These are phyloP conservation scores for Dryococelus australis DNA, from an alignment of 2,888 invertebrate genomes.

Conservation along the genomic window DNA sequence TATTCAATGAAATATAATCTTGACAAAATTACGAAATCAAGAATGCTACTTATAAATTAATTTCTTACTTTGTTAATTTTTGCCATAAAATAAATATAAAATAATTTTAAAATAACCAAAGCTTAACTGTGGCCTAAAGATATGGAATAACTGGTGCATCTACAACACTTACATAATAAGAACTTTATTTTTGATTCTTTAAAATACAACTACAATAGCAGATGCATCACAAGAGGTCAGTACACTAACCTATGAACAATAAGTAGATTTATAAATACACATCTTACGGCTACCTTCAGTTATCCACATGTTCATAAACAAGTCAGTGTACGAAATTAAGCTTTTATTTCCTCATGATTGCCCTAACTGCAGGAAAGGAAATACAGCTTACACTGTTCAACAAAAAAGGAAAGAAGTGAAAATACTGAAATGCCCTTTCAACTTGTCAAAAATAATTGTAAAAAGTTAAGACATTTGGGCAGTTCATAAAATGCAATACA, in stretches of 20 bases:
- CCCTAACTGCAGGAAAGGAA: not conserved
- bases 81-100: too few species aligned
- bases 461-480: not conserved
- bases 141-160: not conserved
- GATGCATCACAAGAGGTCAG: not conserved
- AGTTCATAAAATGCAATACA: too few species aligned
- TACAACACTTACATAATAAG: not conserved
- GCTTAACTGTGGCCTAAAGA: too few species aligned
- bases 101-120: too few species aligned
- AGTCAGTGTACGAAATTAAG: not conserved
- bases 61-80: too few species aligned
- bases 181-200: slow-evolving; percentile 9
- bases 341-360: not conserved
- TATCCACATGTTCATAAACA: not conserved
- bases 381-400: not conserved
- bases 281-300: not conserved
- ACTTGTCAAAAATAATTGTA: not conserved
- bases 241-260: not conserved
- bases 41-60: too few species aligned
- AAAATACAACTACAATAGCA: slow-evolving; percentile 2
- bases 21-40: too few species aligned
- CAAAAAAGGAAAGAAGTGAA: not conserved
- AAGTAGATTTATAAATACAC: slow-evolving; percentile 16
- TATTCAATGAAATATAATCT: too few species aligned
- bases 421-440: too few species aligned